phyloP scores from a whole-genome alignment of 1,140 invertebrate genomes.

The Euschistus heros region DNA sequence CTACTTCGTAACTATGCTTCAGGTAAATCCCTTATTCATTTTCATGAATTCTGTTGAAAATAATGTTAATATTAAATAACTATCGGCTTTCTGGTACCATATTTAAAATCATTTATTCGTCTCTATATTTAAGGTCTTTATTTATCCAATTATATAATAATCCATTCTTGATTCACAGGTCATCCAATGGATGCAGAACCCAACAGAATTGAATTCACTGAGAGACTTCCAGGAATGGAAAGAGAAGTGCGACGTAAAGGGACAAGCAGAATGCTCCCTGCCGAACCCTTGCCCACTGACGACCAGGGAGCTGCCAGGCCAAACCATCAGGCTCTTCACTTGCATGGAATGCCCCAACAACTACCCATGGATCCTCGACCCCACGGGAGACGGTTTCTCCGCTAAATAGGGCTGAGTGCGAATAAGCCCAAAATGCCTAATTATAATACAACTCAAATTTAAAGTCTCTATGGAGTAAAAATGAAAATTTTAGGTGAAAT shows the following conservation, averaged over 20 bases:
- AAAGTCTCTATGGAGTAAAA: too few relatives aligned
- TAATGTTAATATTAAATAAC: too few relatives aligned
- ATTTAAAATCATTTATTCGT: too few relatives aligned
- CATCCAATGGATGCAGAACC: constrained; percentile 96
- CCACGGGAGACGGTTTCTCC: constrained; percentile 85
- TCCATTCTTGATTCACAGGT: constrained; percentile 45
- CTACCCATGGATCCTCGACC: constrained; percentile 90
- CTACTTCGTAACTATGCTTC: constrained; percentile 86
- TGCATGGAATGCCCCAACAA: constrained; percentile 93
- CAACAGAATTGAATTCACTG: constrained; percentile 73
- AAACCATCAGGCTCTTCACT: constrained; percentile 83
- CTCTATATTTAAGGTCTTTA: too few relatives aligned
- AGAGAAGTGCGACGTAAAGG: constrained; percentile 89
- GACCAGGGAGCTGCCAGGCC: constrained; percentile 80
- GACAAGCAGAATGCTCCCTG: constrained; percentile 81
- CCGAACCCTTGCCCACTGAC: constrained; percentile 83
- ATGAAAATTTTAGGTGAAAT: too few relatives aligned
- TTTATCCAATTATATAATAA: too few relatives aligned
- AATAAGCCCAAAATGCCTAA: too few relatives aligned
- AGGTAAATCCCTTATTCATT: constrained; percentile 40
- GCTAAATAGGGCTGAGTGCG: constrained; percentile 38
- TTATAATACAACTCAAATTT: too few relatives aligned
- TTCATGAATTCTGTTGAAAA: too few relatives aligned
- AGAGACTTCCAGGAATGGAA: constrained; percentile 92
- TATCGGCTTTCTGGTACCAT: too few relatives aligned